These are phyloP conservation scores for Micromussa lordhowensis DNA, from an alignment of 92 coral and sea anemone species.

Conservation along the genomic window DNA sequence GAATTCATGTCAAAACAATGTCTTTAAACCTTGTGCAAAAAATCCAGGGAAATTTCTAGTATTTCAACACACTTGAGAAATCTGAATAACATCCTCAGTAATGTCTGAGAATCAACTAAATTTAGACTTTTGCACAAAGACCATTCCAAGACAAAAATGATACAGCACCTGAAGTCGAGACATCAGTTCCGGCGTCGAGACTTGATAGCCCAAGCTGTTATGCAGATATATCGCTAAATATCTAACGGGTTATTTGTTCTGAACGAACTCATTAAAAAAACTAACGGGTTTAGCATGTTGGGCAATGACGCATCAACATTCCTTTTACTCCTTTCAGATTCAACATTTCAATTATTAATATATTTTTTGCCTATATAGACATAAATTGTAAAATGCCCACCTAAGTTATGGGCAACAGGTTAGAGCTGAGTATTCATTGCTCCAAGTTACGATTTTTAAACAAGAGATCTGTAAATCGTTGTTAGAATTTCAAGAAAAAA, in stretches of 20 bases:
- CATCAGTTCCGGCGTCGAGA: constrained; percentile 20
- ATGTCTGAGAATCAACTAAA: not conserved
- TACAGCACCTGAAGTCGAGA: constrained; percentile 11
- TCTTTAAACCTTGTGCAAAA: not conserved
- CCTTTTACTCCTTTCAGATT: not conserved
- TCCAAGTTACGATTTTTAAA: not conserved
- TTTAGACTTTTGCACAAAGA: not conserved
- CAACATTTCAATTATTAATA: too few relatives aligned
- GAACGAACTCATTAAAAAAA: not conserved
- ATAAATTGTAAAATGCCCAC: not conserved
- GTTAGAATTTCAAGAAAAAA: not conserved
- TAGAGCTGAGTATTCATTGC: not conserved
- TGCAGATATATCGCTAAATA: not conserved
- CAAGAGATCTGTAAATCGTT: not conserved
- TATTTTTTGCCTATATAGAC: not conserved
- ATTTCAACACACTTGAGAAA: not conserved
- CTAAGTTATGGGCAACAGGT: not conserved
- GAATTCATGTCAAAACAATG: not conserved
- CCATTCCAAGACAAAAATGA: not conserved
- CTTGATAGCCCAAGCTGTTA: not conserved
- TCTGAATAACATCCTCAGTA: not conserved
- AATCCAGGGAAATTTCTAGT: not conserved
- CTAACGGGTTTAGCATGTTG: not conserved
- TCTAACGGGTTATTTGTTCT: not conserved
- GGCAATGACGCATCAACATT: not conserved